Base-by-base conservation (phyloP, 2,113 vertebrate genomes). In the Cromileptes altivelis region DNA sequence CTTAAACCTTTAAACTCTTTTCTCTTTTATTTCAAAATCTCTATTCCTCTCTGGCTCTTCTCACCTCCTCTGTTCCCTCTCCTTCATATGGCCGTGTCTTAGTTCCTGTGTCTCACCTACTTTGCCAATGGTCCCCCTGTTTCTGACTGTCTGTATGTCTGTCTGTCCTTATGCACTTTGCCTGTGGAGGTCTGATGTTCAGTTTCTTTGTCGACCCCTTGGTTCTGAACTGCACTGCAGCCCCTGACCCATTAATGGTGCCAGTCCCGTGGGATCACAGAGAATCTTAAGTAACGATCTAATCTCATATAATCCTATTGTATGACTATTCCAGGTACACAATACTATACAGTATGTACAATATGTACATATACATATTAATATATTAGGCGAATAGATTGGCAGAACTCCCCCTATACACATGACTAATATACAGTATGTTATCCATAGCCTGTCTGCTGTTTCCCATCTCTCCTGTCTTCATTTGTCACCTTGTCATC, bases 1-100 rank as follows among this genome's bases (percentile, higher is more conserved):
- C 80, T 94, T 92, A 93, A 94, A 94, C 93, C 94, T 94, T 94
- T 94, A 94, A 94, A 92, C 78, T 78, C 78, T 80, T 75, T 89
- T 70, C 73, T 72, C 33, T 80, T 82, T 79, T 80, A 70, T 84
- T 88, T 86, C 50, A 73, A 70, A 81, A 76, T 84, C 82, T 87
- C 60, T 56, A 40, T 68, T 81, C 63, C 84, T 82, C 88, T 79
- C 65, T 30, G 27, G 67, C 79, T 83, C 84, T 21, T 88, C 91
- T 49, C 65, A 86, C 87, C 81, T 91, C 86, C 86, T 89, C 75
- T 93, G 52, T 85, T 88, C 82, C 69, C 86, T 83, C 91, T 76
- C 62, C 76, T 67, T 73, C 78, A 87, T 88, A 90, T 80, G 70
- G 65, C 86, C 72, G 92, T 89, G 71, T 91, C 83, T 89, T 56